These are phyloP conservation scores for Parelbella ahira DNA, from an alignment of 2,888 invertebrate genomes.

Conservation along the genomic window DNA sequence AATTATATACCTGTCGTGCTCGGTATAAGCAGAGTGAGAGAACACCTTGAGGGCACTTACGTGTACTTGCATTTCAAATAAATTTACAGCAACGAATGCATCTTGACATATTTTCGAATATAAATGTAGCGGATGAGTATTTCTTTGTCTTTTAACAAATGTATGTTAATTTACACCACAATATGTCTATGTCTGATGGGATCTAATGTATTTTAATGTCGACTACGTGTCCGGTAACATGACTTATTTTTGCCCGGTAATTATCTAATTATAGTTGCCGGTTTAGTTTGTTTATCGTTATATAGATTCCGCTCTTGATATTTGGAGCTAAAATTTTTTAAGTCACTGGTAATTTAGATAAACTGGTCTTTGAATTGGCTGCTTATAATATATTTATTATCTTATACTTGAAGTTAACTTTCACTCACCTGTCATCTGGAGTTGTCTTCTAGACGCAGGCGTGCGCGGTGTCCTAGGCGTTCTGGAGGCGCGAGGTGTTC, in stretches of 20 bases:
- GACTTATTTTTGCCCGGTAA: constrained; percentile 11
- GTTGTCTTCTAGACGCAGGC: constrained; percentile 72
- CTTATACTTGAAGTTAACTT: too few species aligned
- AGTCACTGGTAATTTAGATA: too few species aligned
- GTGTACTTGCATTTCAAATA: constrained; percentile 22
- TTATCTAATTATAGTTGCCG: constrained; percentile 5
- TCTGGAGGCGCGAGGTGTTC: constrained; percentile 55
- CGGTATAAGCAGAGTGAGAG: constrained; percentile 9
- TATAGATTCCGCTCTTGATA: background rate
- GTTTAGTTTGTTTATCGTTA: background rate
- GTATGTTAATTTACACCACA: constrained; percentile 14
- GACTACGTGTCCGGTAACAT: too few species aligned
- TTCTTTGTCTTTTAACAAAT: constrained; percentile 20
- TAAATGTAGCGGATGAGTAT: constrained; percentile 21
- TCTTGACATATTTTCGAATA: constrained; percentile 25
- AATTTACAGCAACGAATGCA: constrained; percentile 16
- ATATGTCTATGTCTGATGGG: constrained; percentile 15
- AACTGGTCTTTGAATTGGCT: too few species aligned
- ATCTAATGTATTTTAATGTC: constrained; percentile 11
- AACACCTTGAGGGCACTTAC: constrained; percentile 23
- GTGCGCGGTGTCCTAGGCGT: constrained; percentile 71
- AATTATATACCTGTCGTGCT: constrained; percentile 18
- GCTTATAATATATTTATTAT: too few species aligned
- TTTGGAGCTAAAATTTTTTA: too few species aligned
- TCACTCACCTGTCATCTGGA: constrained; percentile 75